Evolutionary conservation across 2,113 vertebrate genomes (phyloP).

Genomic region (Misgurnus anguillicaudatus): DNA sequence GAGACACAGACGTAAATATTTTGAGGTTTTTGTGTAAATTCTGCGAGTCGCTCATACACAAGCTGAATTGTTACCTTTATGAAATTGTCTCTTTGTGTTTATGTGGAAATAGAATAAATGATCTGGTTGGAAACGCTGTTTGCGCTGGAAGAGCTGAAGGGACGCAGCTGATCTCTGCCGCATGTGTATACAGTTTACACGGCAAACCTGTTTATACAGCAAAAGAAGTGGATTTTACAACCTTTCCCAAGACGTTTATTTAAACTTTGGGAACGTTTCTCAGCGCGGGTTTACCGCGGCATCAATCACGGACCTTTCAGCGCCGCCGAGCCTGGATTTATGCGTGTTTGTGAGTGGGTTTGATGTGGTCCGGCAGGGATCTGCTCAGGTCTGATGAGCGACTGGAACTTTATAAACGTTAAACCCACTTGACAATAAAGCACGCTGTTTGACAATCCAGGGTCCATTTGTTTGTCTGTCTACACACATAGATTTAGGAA

Average conservation of each 20-base stretch:
- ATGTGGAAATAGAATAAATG: conserved; percentile 68
- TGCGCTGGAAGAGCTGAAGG: conserved; percentile 68
- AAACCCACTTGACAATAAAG: background rate
- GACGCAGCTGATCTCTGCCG: conserved; percentile 69
- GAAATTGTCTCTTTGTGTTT: conserved; percentile 66
- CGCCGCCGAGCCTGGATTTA: conserved; percentile 35
- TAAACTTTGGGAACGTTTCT: conserved; percentile 68
- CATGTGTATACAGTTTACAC: conserved; percentile 69
- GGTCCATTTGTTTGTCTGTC: conserved; percentile 31
- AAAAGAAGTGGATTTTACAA: conserved; percentile 75
- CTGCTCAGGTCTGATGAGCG: conserved; percentile 36
- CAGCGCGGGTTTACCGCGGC: conserved; percentile 41
- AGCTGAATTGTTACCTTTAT: conserved; percentile 75
- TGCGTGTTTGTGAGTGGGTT: conserved; percentile 36
- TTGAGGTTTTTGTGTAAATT: conserved; percentile 63
- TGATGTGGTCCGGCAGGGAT: conserved; percentile 43
- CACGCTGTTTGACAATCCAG: conserved; percentile 29
- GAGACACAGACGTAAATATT: conserved; percentile 76
- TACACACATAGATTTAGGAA: background rate
- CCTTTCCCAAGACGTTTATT: conserved; percentile 65
- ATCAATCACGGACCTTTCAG: conserved; percentile 53
- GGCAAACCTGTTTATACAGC: conserved; percentile 75
- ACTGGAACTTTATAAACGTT: conserved; percentile 9
- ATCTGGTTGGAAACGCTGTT: conserved; percentile 61
- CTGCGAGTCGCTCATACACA: conserved; percentile 68